Base-by-base conservation (phyloP, 2,888 invertebrate species). In the Ophioninae sp. region DNA sequence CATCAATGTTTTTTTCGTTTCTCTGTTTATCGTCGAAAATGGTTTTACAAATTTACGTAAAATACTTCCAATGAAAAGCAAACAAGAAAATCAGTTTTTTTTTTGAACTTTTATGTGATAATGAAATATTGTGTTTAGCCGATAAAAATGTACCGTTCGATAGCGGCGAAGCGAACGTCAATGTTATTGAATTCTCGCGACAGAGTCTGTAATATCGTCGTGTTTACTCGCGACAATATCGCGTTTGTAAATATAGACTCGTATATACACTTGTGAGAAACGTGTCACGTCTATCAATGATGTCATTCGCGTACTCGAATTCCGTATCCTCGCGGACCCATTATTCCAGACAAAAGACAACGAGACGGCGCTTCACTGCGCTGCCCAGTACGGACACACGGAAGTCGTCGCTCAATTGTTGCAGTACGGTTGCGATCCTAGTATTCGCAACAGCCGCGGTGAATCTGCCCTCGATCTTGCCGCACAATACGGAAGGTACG, bases 381-480 rank as follows among this genome's bases (percentile, higher is more conserved):
- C 98, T 6, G 97, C 98, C 41, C 98, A 98, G 93, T 98, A 97
- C 93, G 98, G 98, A 7, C 97, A 98, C 93, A 96, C 96, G 75
- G 96, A 96, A 77, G 97, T 98, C 69, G 96, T 98, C 75, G 95
- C 95, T 67, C 95, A 97, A 90, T 95, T 99, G 87, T 94, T 99
- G 87, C 95, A 97, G 88, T 95, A 96, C 90, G 96, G 96, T 84
- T 98, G 98, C 88, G 97, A 99, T 94, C 97, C 98, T 65, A 96
- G 96, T 87, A 96, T 98, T 90, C 95, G 96, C 87, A 98, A 98
- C 93, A 95, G 95, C 88, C 96, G 96, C 83, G 97, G 97, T 76
- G 99, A 99, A 93, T 98, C 98, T 56, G 97, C 99, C 0, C 94
- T 99, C 89, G 99, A 99, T 93, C 95, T 99, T 83, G 99, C 99